phyloP scores from a whole-genome alignment of 2,888 invertebrate genomes.

The Bruchidius siliquastri region DNA sequence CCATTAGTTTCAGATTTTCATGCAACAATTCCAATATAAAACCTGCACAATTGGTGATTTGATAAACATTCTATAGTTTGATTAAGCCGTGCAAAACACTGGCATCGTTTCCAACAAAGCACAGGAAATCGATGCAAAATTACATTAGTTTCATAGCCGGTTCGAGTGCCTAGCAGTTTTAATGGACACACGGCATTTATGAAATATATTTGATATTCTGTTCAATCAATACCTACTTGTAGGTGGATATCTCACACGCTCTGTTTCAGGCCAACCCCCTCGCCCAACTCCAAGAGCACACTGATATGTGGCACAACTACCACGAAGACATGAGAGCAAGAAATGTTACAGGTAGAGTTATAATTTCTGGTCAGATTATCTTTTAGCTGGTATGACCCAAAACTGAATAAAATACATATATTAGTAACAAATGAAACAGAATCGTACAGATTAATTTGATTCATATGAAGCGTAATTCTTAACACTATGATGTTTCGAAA shows the following conservation, averaged over 20 bases:
- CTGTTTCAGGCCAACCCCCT: slow-evolving; percentile 35
- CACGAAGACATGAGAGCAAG: slow-evolving; percentile 29
- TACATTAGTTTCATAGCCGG: neutral
- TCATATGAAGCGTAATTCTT: no score
- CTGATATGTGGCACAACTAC: slow-evolving; percentile 43
- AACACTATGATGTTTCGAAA: no score
- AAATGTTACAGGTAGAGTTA: slow-evolving; percentile 25
- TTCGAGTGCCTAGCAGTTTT: neutral
- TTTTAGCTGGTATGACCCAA: no score
- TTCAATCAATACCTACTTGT: neutral
- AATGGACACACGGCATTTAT: neutral
- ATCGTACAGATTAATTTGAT: no score
- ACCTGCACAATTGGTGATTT: neutral
- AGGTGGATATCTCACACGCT: neutral
- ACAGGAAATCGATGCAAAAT: neutral
- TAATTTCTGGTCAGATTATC: neutral
- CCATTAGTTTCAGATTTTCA: neutral
- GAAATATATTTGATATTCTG: neutral
- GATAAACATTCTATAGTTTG: neutral
- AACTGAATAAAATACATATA: no score
- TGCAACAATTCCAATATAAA: neutral
- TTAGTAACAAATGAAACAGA: no score
- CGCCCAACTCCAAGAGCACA: slow-evolving; percentile 39
- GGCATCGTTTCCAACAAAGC: neutral
- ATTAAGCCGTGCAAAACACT: neutral